Evolutionary conservation across 2,113 vertebrate species (phyloP).

Genomic region (Grantiella picta): DNA sequence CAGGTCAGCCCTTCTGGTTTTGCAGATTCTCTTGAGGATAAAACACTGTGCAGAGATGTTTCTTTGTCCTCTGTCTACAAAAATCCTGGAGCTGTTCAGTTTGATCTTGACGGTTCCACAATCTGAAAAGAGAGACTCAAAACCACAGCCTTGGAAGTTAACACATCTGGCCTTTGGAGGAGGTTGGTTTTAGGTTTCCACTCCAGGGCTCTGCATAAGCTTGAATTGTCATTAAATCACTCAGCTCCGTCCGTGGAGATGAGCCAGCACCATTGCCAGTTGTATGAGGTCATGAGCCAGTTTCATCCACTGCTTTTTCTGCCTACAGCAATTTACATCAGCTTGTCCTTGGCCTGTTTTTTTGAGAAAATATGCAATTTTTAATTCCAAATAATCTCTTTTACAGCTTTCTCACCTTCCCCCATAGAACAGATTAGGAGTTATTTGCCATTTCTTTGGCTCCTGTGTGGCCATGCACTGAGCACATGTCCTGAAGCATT

Average conservation of each 20-base stretch:
- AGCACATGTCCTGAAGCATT: accelerated
- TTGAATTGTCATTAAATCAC: background rate
- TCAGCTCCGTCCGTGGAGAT: background rate
- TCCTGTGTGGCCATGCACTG: background rate
- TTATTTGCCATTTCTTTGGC: background rate
- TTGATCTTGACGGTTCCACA: background rate
- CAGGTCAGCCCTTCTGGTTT: background rate
- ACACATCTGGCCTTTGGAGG: background rate
- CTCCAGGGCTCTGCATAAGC: background rate
- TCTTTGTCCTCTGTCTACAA: background rate
- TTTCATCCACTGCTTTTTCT: background rate
- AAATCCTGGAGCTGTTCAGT: background rate
- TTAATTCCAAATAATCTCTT: background rate
- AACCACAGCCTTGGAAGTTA: background rate
- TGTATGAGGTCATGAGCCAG: background rate
- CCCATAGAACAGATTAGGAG: accelerated
- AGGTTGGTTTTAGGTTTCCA: background rate
- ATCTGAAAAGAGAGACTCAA: background rate
- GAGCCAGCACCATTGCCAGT: background rate
- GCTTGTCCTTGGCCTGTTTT: background rate
- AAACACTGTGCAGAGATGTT: background rate
- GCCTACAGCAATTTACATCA: background rate
- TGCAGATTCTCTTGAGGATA: background rate
- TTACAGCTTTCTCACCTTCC: background rate
- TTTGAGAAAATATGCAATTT: background rate